phyloP scores from a whole-genome alignment of 2,113 vertebrate genomes.

The Eublepharis macularius region DNA sequence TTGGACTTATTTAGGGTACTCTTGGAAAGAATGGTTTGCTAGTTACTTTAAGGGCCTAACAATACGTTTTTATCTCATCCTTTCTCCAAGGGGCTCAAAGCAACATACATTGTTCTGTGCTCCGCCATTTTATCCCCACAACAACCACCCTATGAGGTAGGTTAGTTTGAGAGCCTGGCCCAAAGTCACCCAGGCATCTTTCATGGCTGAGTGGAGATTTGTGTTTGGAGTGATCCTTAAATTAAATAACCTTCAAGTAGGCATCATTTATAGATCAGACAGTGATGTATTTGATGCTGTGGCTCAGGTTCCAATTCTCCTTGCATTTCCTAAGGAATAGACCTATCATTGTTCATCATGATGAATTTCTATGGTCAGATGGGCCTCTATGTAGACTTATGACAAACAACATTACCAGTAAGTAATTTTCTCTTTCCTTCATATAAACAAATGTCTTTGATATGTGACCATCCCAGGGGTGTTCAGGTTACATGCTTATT shows the following conservation, averaged over 20 bases:
- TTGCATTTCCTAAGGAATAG: constrained; percentile 47
- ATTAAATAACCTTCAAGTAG: background rate
- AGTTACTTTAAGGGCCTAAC: too few relatives aligned
- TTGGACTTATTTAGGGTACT: too few relatives aligned
- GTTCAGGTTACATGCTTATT: constrained; percentile 84
- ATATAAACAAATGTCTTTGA: constrained; percentile 79
- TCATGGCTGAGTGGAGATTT: background rate
- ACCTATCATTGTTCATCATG: constrained; percentile 24
- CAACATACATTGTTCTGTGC: too few relatives aligned
- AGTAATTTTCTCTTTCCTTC: constrained; percentile 77
- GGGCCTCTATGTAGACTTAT: constrained; percentile 65
- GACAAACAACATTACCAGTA: constrained; percentile 70
- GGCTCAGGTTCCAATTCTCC: fast-evolving
- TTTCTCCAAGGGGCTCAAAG: too few relatives aligned
- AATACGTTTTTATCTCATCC: too few relatives aligned
- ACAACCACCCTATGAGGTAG: too few relatives aligned
- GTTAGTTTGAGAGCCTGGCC: too few relatives aligned
- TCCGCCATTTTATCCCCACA: too few relatives aligned
- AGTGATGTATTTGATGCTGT: background rate
- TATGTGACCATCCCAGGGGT: constrained; percentile 72
- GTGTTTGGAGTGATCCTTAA: background rate
- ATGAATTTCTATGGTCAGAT: constrained; percentile 58
- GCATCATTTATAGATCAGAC: background rate
- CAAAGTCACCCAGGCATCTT: too few relatives aligned
- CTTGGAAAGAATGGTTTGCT: too few relatives aligned